phyloP scores from a whole-genome alignment of 2,888 invertebrate species.

The Andrena bucephala region DNA sequence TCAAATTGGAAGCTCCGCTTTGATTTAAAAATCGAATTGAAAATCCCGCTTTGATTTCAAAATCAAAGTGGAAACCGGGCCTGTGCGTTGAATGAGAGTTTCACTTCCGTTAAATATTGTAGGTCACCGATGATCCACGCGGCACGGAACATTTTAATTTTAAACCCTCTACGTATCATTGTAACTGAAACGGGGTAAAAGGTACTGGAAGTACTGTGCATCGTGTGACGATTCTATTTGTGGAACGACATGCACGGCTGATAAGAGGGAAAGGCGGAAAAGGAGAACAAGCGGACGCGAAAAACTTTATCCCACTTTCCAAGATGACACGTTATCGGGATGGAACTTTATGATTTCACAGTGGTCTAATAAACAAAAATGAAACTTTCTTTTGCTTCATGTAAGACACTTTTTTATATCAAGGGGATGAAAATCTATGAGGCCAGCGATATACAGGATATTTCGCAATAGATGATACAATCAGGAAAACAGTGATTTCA shows the following conservation, averaged over 20 bases:
- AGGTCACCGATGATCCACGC: neutral
- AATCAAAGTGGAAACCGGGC: too few relatives aligned
- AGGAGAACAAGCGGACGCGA: constrained; percentile 20
- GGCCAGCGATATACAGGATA: too few relatives aligned
- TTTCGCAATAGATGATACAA: too few relatives aligned
- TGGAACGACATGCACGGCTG: constrained; percentile 14
- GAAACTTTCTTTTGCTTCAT: constrained; percentile 27
- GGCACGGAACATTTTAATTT: neutral
- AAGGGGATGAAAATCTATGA: neutral
- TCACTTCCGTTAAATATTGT: too few relatives aligned
- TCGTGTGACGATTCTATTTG: constrained; percentile 5
- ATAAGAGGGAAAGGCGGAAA: constrained; percentile 4
- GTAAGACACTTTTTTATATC: constrained; percentile 6
- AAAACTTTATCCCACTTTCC: constrained; percentile 38
- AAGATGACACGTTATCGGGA: constrained; percentile 31
- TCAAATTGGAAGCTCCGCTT: too few relatives aligned
- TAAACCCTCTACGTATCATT: neutral
- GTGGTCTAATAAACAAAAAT: constrained; percentile 14
- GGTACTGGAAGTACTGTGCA: constrained; percentile 1
- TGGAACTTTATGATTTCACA: constrained; percentile 19
- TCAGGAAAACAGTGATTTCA: too few relatives aligned
- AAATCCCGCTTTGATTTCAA: too few relatives aligned
- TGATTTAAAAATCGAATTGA: too few relatives aligned
- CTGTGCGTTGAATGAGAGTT: too few relatives aligned
- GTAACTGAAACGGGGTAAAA: neutral